phyloP scores from a whole-genome alignment of 2,113 vertebrate genomes.

The Forbesichthys papilliferus region DNA sequence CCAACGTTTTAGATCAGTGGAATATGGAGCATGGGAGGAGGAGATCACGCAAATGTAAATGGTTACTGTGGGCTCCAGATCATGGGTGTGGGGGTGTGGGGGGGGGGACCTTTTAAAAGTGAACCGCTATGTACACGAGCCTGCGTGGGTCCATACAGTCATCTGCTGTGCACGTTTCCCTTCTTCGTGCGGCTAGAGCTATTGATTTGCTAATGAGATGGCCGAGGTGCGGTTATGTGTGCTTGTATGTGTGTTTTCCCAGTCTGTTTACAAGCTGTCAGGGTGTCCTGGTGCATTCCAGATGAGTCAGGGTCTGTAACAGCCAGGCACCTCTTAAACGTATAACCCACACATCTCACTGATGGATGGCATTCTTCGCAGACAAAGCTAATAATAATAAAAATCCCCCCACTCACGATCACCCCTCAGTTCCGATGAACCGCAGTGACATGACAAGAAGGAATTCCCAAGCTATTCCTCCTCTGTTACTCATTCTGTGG shows the following conservation, averaged over 20 bases:
- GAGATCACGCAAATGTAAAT: constrained; percentile 33
- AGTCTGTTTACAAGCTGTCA: constrained; percentile 59
- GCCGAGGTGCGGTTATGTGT: constrained; percentile 62
- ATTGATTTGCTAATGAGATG: constrained; percentile 67
- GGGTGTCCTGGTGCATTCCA: constrained; percentile 65
- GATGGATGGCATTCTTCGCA: constrained; percentile 62
- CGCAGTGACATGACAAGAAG: constrained; percentile 52
- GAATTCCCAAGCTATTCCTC: constrained; percentile 36
- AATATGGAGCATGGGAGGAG: constrained; percentile 7
- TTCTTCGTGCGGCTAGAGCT: constrained; percentile 36
- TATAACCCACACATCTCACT: constrained; percentile 60
- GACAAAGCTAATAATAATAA: constrained; percentile 56
- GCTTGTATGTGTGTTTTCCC: constrained; percentile 65
- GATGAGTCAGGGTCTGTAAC: constrained; percentile 55
- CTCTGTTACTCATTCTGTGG: constrained; percentile 25
- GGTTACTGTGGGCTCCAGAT: constrained; percentile 66
- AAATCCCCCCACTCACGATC: constrained; percentile 29
- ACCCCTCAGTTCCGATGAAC: constrained; percentile 47
- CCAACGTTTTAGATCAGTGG: constrained; percentile 51
- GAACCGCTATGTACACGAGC: constrained; percentile 50
- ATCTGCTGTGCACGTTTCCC: constrained; percentile 58
- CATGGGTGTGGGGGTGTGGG: constrained; percentile 25
- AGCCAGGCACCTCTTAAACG: constrained; percentile 47
- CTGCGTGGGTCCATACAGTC: constrained; percentile 52
- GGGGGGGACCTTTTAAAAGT: constrained; percentile 51